Conservation (phyloP, 2,888 invertebrate genomes). For the Dimorphilus gyrociliatus region DNA sequence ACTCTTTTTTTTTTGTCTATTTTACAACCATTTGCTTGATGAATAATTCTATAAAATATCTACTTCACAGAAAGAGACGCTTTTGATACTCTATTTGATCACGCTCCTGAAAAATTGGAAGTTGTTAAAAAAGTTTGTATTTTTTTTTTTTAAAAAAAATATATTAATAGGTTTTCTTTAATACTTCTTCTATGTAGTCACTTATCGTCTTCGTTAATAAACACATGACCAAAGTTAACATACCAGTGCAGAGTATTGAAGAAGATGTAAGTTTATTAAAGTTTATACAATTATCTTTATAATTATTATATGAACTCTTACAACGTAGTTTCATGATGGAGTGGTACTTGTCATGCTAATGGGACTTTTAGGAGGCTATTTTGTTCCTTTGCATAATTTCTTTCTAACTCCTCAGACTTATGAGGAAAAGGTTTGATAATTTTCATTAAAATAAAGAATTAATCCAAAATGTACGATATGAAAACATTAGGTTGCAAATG, state of each 20-base stretch:
- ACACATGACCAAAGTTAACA: slow-evolving; percentile 83
- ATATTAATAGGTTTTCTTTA: slow-evolving; percentile 1
- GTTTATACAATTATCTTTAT: too few species aligned
- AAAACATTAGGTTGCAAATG: slow-evolving; percentile 91
- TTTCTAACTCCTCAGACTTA: slow-evolving; percentile 61
- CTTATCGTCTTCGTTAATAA: slow-evolving; percentile 96
- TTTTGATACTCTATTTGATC: slow-evolving; percentile 92
- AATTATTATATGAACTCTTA: too few species aligned
- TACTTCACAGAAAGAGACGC: slow-evolving; percentile 64
- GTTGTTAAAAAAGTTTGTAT: slow-evolving; percentile 71
- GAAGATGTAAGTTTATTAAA: slow-evolving; percentile 48
- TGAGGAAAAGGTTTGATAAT: slow-evolving; percentile 34
- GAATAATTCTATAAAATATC: too few species aligned
- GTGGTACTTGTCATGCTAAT: slow-evolving; percentile 84
- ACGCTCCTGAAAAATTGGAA: slow-evolving; percentile 89
- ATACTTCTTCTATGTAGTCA: too few species aligned
- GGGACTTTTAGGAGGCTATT: slow-evolving; percentile 91
- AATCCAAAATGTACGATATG: slow-evolving; percentile 1
- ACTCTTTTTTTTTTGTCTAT: too few species aligned
- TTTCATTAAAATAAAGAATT: background rate
- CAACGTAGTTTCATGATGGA: slow-evolving; percentile 87
- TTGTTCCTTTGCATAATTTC: slow-evolving; percentile 85
- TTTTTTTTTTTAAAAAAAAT: background rate
- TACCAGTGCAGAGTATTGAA: slow-evolving; percentile 68
- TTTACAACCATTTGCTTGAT: too few species aligned